Base-by-base conservation (phyloP, 1,140 invertebrate species). In the Heterodera schachtii region DNA sequence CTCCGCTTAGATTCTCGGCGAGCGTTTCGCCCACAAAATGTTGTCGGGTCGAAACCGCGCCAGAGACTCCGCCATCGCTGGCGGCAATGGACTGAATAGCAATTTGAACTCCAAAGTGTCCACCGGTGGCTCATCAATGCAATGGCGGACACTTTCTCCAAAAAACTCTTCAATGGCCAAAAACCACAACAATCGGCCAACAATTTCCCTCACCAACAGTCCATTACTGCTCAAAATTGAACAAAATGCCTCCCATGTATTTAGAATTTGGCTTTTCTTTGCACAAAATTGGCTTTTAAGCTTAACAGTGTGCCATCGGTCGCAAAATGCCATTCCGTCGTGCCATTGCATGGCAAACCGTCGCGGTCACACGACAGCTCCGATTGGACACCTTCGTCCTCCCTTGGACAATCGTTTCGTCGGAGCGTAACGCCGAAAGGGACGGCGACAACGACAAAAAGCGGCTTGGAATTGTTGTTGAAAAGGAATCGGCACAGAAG, bases 1-100 rank as follows among this genome's bases (percentile, higher is more conserved):
- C 16, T 47, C 6, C 60, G 43, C n/a, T 78, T n/a, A 78, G 77
- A 82, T 82, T 31, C 64, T 82, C 19, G 78, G 81, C 19, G 70
- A 71, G n/a, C 69, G 66, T 21, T 31, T 69, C 8, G 67, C 81
- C 5, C 57, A 74, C 57, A 82, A 82, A 67, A 47, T 82, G 5
- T 66, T 71, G 70, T 52, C 13, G 49, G 46, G 64, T 43, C 60
- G 71, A 57, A 52, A 67, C 64, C 71, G 73, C 19, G 57, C 57
- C 57, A 13, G 16, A 5, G 57, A 19, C 19, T 81, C 79, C 16
- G 73, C 60, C 44, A 21, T 69, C 21, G 52, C 66, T 11, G 77
- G 77, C 9, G 52, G 77, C 44, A 21, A 21, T 21, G 3, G 49
- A 31, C 57, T 66, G 64, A 49, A 78, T 46, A 57, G 47, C 46